These are phyloP conservation scores for Cosmorhoe ocellata DNA, from an alignment of 2,888 invertebrate genomes.

Conservation along the genomic window DNA sequence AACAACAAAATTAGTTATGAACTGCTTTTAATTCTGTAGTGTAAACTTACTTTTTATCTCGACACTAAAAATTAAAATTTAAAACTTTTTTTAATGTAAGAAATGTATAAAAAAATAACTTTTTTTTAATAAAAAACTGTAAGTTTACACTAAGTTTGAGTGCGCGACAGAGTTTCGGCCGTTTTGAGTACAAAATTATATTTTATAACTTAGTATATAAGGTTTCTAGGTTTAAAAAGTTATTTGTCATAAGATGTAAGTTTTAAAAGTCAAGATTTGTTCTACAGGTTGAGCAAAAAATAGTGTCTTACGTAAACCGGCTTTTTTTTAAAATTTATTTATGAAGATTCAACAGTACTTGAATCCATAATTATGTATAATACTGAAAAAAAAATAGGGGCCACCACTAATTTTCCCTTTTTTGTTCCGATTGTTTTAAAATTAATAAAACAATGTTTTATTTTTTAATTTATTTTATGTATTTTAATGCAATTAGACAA, in stretches of 20 bases:
- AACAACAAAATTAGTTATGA: slow-evolving; percentile 28
- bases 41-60: slow-evolving; percentile 19
- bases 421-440: too few relatives aligned
- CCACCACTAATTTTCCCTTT: too few relatives aligned
- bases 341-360: too few relatives aligned
- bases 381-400: too few relatives aligned
- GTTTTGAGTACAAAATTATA: slow-evolving; percentile 77
- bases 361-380: too few relatives aligned
- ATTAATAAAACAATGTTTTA: too few relatives aligned
- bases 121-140: neutral
- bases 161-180: slow-evolving; percentile 45
- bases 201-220: slow-evolving; percentile 40
- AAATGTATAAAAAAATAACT: too few relatives aligned
- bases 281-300: slow-evolving; percentile 5
- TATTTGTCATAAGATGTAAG: slow-evolving; percentile 34
- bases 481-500: too few relatives aligned
- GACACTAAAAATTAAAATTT: too few relatives aligned
- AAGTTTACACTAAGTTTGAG: slow-evolving; percentile 17
- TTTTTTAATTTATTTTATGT: too few relatives aligned
- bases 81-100: too few relatives aligned
- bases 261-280: slow-evolving; percentile 33
- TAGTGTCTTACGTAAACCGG: neutral
- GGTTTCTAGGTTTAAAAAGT: slow-evolving; percentile 43
- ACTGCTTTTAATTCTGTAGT: slow-evolving; percentile 9
- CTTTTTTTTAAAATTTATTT: neutral